Evolutionary conservation across 2,113 vertebrate genomes (phyloP).

Genomic region (Azemiops feae): DNA sequence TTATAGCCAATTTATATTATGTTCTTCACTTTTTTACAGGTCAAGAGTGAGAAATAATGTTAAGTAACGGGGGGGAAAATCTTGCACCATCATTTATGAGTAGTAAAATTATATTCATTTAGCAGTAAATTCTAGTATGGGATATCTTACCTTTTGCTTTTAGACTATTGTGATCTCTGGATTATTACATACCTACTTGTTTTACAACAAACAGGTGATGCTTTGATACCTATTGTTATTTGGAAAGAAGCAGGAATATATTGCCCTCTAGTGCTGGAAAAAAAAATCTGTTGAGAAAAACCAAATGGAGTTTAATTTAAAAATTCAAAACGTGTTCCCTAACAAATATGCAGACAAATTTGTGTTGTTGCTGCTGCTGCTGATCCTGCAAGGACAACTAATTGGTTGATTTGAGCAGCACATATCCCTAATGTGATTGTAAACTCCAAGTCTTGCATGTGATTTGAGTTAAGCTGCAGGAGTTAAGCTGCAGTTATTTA

Average conservation of each 20-base stretch:
- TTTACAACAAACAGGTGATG: neutral
- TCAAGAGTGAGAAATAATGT: neutral
- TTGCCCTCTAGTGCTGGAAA: conserved; percentile 71
- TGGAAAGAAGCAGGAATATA: conserved; percentile 56
- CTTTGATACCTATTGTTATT: neutral
- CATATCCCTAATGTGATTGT: neutral
- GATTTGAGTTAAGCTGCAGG: neutral
- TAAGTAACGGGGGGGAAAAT: neutral
- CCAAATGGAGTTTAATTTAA: fast-evolving
- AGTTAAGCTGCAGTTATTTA: neutral
- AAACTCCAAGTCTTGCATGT: fast-evolving
- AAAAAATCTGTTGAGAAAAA: neutral
- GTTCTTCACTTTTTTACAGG: neutral
- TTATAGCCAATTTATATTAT: neutral
- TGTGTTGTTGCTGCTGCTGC: neutral
- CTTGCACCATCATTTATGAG: neutral
- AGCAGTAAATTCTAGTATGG: neutral
- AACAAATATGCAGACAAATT: neutral
- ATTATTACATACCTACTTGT: neutral
- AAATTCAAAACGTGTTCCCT: neutral
- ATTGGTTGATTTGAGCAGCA: neutral
- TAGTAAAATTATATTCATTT: neutral
- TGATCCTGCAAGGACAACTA: neutral
- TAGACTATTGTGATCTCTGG: neutral
- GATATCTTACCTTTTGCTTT: neutral